Percentiles rank a stretch among this genome's conserved stretches.
These are phyloP conservation scores for Numenius arquata DNA, from an alignment of 2,113 vertebrate genomes.

Conservation along the genomic window DNA sequence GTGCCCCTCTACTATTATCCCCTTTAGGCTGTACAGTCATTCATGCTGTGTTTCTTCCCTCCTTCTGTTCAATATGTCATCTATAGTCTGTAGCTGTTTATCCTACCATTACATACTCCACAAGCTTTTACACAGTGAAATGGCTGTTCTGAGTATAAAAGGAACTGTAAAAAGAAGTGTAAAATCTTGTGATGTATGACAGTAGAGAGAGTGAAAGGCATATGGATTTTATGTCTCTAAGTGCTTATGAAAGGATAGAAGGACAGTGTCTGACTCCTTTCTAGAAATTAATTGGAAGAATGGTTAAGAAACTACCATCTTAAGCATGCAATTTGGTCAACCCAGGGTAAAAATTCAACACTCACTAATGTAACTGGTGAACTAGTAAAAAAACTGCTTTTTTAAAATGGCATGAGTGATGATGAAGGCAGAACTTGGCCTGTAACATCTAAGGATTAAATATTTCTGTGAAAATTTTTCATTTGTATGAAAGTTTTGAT, in stretches of 20 bases:
- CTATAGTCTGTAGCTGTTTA: conserved; percentile 32
- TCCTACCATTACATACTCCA: conserved; percentile 34
- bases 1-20: not conserved
- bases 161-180: conserved; percentile 23
- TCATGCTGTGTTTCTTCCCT: not conserved
- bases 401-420: not conserved
- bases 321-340: not conserved
- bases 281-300: not conserved
- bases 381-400: too few relatives aligned
- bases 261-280: not conserved
- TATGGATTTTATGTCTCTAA: not conserved
- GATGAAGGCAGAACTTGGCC: not conserved
- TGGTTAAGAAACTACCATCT: not conserved
- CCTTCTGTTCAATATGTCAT: not conserved
- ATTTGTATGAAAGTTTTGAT: not conserved
- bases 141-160: conserved; percentile 32
- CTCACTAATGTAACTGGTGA: not conserved
- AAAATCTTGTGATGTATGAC: conserved; percentile 39
- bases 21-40: not conserved
- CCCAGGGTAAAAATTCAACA: not conserved
- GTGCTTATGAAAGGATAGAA: not conserved
- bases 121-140: conserved; percentile 48
- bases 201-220: not conserved
- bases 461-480: not conserved
- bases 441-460: not conserved